Evolutionary conservation across 1,140 invertebrate species (phyloP).

Genomic region (Procambarus virginalis): DNA sequence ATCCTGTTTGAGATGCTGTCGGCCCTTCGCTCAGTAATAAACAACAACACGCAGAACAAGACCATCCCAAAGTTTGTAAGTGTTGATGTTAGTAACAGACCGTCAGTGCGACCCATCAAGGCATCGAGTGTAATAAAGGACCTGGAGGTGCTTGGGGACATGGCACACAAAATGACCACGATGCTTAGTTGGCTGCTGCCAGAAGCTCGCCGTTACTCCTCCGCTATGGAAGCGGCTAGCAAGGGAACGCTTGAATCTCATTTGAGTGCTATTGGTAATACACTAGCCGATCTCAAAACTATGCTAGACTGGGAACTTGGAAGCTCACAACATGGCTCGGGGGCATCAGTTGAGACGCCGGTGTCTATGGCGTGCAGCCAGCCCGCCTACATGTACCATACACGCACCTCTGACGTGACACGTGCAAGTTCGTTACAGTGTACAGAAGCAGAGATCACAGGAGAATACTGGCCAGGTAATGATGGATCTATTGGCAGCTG

Average conservation of each 20-base stretch:
- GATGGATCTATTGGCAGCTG: not conserved
- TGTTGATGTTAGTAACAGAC: not conserved
- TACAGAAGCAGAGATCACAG: not conserved
- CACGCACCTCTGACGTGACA: not conserved
- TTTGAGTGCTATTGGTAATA: not conserved
- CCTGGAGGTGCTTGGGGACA: not conserved
- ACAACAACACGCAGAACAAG: not conserved
- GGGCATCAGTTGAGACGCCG: not conserved
- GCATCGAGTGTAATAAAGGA: not conserved
- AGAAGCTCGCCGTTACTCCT: not conserved
- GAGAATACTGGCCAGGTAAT: not conserved
- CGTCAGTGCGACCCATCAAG: not conserved
- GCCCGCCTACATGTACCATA: not conserved
- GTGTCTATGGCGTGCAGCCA: too few relatives aligned
- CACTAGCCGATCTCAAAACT: not conserved
- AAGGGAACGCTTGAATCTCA: constrained; percentile 2
- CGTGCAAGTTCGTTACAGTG: not conserved
- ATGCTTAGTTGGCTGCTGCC: not conserved
- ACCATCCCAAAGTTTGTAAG: constrained; percentile 8
- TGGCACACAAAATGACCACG: not conserved
- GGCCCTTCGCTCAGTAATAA: not conserved
- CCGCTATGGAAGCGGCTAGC: not conserved
- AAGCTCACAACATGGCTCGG: not conserved
- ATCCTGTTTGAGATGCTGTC: not conserved
- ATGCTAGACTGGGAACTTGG: constrained; percentile 14